Evolutionary conservation across 2,888 invertebrate species (phyloP), one percentile per base, ranked within the genome.

Genomic region (Tridacna crocea): DNA sequence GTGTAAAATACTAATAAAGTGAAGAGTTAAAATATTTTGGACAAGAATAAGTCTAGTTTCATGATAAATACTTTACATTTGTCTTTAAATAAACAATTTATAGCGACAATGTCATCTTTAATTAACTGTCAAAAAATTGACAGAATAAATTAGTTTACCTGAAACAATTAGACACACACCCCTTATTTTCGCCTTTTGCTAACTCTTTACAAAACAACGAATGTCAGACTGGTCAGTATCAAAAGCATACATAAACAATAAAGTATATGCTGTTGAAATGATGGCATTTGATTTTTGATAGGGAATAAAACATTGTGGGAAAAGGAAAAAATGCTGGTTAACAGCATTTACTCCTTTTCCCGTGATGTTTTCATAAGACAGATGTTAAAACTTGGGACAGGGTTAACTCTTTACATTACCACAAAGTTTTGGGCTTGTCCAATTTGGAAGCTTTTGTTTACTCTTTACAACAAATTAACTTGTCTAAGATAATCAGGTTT

Each of bases 41-140:
- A n/a, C n/a, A n/a, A n/a, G n/a, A n/a, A n/a, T n/a, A n/a, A n/a
- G n/a, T n/a, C n/a, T n/a, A n/a, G n/a, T n/a, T n/a, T n/a, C n/a
- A n/a, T n/a, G n/a, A n/a, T n/a, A n/a, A n/a, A n/a, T n/a, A n/a
- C n/a, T n/a, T n/a, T n/a, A n/a, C n/a, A n/a, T n/a, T n/a, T n/a
- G n/a, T n/a, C n/a, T n/a, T n/a, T n/a, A n/a, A n/a, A n/a, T 55
- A 19, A 55, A 19, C 26, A 63, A 26, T 1, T 63, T 63, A 0
- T 26, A 26, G 63, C 2, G 12, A 19, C 36, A 12, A 68, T 68
- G 17, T n/a, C 68, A 68, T 12, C 68, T 27, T 27, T 68, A 68
- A 68, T 46, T 47, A 51, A 12, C 15, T 70, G 70, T 70, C 70
- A 70, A 48, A 3, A 19, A 22, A 13, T 22, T 70, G 70, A 70